Evolutionary conservation across 2,888 invertebrate species (phyloP).

Genomic region (Dendrolimus pini): DNA sequence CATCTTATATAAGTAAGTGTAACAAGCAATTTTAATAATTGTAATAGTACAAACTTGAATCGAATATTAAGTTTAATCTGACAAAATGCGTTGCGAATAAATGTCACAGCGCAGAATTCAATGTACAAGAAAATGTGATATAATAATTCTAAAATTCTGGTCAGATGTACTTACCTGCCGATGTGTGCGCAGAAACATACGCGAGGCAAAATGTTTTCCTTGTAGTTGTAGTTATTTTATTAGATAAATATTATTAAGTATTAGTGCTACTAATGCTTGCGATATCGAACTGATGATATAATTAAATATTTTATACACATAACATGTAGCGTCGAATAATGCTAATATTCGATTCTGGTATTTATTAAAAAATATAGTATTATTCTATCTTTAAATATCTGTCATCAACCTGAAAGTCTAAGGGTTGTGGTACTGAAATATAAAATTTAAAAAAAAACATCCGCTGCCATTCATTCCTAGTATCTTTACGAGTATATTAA

Average conservation of each 20-base stretch:
- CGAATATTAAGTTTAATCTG: slow-evolving; percentile 14
- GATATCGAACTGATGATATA: slow-evolving; percentile 6
- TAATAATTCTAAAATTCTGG: neutral
- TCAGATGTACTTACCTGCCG: neutral
- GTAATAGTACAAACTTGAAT: slow-evolving; percentile 6
- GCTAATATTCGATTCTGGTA: too few relatives aligned
- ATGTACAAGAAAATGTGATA: neutral
- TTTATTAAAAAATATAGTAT: too few relatives aligned
- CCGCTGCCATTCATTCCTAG: too few relatives aligned
- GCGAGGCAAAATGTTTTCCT: neutral
- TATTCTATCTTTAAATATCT: too few relatives aligned
- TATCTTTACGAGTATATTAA: too few relatives aligned
- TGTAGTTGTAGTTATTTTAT: neutral
- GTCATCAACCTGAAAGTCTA: too few relatives aligned
- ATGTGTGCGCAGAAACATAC: neutral
- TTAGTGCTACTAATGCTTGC: slow-evolving; percentile 39
- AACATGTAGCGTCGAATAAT: too few relatives aligned
- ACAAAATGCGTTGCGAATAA: slow-evolving; percentile 5
- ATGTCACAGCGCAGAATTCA: too few relatives aligned
- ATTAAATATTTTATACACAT: too few relatives aligned
- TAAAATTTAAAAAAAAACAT: too few relatives aligned
- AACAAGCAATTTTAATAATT: slow-evolving; percentile 13
- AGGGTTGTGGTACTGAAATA: too few relatives aligned
- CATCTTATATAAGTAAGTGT: slow-evolving; percentile 4
- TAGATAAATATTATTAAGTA: slow-evolving; percentile 17